Base-by-base conservation (phyloP, 2,797 vertebrate genomes). In the Crocodylus rhombifer region DNA sequence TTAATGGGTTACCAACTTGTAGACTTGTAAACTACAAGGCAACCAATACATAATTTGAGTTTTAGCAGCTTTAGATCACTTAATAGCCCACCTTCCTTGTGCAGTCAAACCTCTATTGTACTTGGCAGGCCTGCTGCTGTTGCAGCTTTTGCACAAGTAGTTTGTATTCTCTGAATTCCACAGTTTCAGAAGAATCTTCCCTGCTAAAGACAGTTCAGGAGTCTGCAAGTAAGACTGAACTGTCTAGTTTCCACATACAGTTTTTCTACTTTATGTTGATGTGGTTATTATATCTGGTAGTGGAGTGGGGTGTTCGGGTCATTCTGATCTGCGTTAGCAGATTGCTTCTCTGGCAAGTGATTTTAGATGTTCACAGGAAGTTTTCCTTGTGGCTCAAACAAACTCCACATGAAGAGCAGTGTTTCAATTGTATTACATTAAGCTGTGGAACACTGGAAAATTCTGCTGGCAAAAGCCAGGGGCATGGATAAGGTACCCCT, bases 121-220 rank as follows among this genome's bases (percentile, higher is more conserved):
- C 36, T 7, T 65, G 78, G 78, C 62, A 82, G 63, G 28, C 2
- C 0, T 9, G n/a, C 0, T 9, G n/a, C 86, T 58, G 36, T 75
- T 85, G 81, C 2, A 0, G 65, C 61, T 63, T 95, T 87, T 87
- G 62, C 61, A 25, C 73, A 61, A n/a, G 71, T 56, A 88, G 30
- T 36, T 80, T 86, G 55, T 62, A 89, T 88, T 96, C 69, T 90
- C 90, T 30, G 4, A 94, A 83, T 93, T 94, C 87, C 85, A 12
- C 3, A 10, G 28, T 36, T 81, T 42, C 58, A 67, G 82, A 65
- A 30, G 82, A 79, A 15, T 82, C 90, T 10, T 2, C 80, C 78
- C 9, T 62, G 80, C 3, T 4, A 42, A 14, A 64, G 87, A 25
- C 13, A 2, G 75, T 86, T 55, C 62, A 71, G 82, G 91, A 87